Base-by-base conservation (phyloP, 2,888 invertebrate genomes). In the Patella pellucida region DNA sequence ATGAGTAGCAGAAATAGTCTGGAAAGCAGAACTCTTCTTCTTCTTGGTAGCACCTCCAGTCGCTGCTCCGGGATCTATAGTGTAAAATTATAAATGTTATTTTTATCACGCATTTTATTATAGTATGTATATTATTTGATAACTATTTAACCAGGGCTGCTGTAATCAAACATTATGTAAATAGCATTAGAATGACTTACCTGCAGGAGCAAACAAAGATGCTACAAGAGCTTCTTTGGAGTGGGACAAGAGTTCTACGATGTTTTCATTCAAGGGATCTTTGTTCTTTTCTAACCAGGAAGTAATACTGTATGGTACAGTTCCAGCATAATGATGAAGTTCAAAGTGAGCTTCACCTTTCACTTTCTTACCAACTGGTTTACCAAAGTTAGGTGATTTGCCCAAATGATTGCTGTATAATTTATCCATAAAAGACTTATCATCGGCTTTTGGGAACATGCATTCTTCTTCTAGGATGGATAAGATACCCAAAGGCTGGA, bases 211-310 rank as follows among this genome's bases (percentile, higher is more conserved):
- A 80, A 88, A 89, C 70, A 89, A 83, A 54, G 77, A 15, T 16
- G 84, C 75, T 15, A 89, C 85, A 14, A 89, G 81, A 11, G 81
- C 73, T 73, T 89, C 89, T 82, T 89, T 89, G 70, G 87, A 86
- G 93, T 96, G 97, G 94, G 97, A 97, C 94, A 95, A 97, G 92
- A 97, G 95, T 91, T 97, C 97, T 88, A 98, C 98, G 84, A 99
- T 97, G 80, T 98, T 98, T 94, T 99, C 99, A 95, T 99, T 99
- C 92, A 99, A 94, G 90, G 99, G 99, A 93, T 99, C 99, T 95
- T 99, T 99, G 95, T 99, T 99, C 97, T 99, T 99, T 93, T 99
- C 99, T 92, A 99, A 94, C 99, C 99, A 99, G 89, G 97, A 97
- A 89, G 95, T 94, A 93, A 98, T 97, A 93, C 98, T 99, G 95